A percentile compares a stretch with the other conserved stretches of the same genome.
phyloP scores from a whole-genome alignment of 2,113 vertebrate genomes.

The Cololabis saira region DNA sequence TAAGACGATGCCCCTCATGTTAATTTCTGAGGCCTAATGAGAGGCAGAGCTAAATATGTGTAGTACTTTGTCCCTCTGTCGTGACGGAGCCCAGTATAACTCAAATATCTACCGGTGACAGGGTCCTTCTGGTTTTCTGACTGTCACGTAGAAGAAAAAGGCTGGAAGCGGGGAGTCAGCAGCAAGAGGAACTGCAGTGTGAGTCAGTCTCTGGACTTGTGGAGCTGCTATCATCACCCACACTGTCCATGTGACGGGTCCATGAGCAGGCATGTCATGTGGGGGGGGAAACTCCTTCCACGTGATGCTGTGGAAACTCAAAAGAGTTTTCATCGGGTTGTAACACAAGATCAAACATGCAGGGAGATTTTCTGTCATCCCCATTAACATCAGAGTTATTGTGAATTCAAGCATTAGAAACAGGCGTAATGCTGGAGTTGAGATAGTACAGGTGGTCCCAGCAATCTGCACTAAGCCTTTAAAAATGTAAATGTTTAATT shows the following conservation, averaged over 20 bases:
- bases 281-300: conserved; percentile 10
- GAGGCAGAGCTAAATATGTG: not conserved
- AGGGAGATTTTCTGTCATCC: conserved; percentile 6
- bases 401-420: conserved; percentile 9
- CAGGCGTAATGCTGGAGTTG: not conserved
- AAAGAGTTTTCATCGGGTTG: conserved; percentile 24
- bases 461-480: not conserved
- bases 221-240: conserved; percentile 24
- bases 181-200: conserved; percentile 6
- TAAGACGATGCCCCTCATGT: not conserved
- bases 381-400: conserved; percentile 5
- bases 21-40: not conserved
- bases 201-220: conserved; percentile 31
- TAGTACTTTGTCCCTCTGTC: conserved; percentile 7
- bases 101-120: conserved; percentile 39
- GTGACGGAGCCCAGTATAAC: conserved; percentile 15
- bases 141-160: conserved; percentile 2
- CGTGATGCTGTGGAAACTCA: conserved; percentile 36
- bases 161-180: conserved; percentile 11
- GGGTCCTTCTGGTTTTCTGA: conserved; percentile 6
- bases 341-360: conserved; percentile 16
- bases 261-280: conserved; percentile 32
- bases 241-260: conserved; percentile 49
- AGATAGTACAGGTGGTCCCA: not conserved
- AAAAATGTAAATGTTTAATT: not conserved